Evolutionary conservation across 2,888 invertebrate genomes (phyloP), one percentile per base, ranked within the genome.

Genomic region (Cylloceria caligata): DNA sequence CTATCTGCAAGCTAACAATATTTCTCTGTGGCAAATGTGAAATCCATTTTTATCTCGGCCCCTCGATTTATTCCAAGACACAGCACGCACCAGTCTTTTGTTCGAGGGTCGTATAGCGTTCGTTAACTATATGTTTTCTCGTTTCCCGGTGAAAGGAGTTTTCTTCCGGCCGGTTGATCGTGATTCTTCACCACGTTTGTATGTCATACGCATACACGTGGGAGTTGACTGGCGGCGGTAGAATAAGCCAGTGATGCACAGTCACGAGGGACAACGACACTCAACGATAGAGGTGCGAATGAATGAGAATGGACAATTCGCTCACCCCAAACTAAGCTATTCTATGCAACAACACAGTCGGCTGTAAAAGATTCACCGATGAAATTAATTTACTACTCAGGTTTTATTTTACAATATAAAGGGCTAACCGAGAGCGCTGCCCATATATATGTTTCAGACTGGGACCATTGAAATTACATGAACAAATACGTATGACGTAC

Each of bases 141-240:
- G 64, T 39, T 64, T 64, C 39, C 39, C 42, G 64, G 27, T 72
- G 67, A 72, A 76, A 60, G 42, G 75, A 69, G 55, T 11, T 55
- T 24, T 52, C 39, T 80, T 80, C 76, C 67, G 52, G 72, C 42
- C 67, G 72, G 67, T 45, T 72, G 81, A 76, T 68, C 76, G 24
- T 72, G 76, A 76, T 55, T 64, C 64, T 42, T 64, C 64, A 42
- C 3, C 36, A 3, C 64, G 34, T 19, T 57, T 21, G 19, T 60
- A n/a, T 19, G 21, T 19, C 21, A 9, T 3, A 9, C 21, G 2
- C 16, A 42, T 21, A 4, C 68, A 21, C 34, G 13, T 0, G 21
- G 30, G 11, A 1, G 34, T 68, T 21, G 13, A 27, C 16, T n/a
- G 47, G 34, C 4, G 49, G 2, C 69, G 45, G 73, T 68, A 57